phyloP scores from a whole-genome alignment of 2,888 invertebrate genomes.

The Lepidocyrtoides sp. region DNA sequence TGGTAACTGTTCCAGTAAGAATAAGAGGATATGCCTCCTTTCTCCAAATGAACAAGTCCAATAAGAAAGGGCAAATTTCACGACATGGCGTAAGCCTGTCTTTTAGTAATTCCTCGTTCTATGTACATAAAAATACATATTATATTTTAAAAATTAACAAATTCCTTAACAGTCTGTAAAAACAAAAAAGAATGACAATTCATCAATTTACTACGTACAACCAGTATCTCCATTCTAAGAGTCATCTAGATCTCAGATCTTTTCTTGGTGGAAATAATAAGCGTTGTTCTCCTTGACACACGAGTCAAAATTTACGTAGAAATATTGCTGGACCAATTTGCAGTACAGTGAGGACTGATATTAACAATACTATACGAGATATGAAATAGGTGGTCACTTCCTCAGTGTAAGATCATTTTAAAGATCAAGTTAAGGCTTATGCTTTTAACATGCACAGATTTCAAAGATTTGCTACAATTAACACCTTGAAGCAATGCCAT shows the following conservation, averaged over 20 bases:
- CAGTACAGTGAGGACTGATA: too few relatives aligned
- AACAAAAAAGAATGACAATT: not conserved
- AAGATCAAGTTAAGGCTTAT: too few relatives aligned
- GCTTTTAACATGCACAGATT: too few relatives aligned
- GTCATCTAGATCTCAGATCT: constrained; percentile 67
- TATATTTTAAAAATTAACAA: not conserved
- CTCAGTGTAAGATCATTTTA: too few relatives aligned
- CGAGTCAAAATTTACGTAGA: too few relatives aligned
- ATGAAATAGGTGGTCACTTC: too few relatives aligned
- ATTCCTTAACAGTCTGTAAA: not conserved
- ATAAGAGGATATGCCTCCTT: constrained; percentile 94
- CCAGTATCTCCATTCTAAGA: constrained; percentile 83
- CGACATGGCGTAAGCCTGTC: constrained; percentile 83
- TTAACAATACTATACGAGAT: too few relatives aligned
- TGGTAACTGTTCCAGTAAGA: constrained; percentile 89
- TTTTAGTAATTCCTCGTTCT: constrained; percentile 84
- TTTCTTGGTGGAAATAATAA: too few relatives aligned
- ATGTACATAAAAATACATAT: constrained; percentile 4
- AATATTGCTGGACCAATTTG: too few relatives aligned
- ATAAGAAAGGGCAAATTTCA: constrained; percentile 83
- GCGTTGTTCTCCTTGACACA: too few relatives aligned
- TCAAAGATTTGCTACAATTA: too few relatives aligned
- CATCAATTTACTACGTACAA: constrained; percentile 64
- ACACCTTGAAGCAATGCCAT: too few relatives aligned
- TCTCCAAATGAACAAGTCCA: constrained; percentile 90